Percentiles rank a stretch among this genome's conserved stretches.
Conservation (phyloP, 92 coral and sea anemone species). For the Diadumene lineata region DNA sequence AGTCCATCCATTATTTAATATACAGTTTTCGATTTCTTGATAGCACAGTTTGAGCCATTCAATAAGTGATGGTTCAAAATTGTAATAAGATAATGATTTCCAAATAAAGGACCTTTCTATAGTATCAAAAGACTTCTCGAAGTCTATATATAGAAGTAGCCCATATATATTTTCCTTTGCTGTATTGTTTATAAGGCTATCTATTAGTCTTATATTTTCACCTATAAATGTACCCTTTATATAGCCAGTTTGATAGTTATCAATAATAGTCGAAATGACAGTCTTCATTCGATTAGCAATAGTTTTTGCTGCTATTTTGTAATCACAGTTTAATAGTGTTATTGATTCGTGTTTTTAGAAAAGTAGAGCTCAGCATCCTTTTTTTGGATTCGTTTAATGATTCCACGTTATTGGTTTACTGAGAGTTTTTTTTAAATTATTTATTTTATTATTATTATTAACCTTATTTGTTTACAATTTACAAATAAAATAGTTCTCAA, state of each 20-base stretch:
- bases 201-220: slow-evolving; percentile 38
- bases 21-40: slow-evolving; percentile 30
- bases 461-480: no score
- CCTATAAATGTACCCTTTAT: slow-evolving; percentile 36
- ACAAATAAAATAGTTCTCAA: no score
- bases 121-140: slow-evolving; percentile 36
- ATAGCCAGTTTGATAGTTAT: slow-evolving; percentile 37
- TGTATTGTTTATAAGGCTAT: slow-evolving; percentile 17
- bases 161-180: slow-evolving; percentile 17
- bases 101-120: slow-evolving; percentile 35
- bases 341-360: slow-evolving; percentile 44
- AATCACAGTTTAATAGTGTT: slow-evolving; percentile 39
- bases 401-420: slow-evolving; percentile 38
- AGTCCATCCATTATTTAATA: slow-evolving; percentile 42
- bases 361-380: slow-evolving; percentile 37
- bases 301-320: slow-evolving; percentile 39
- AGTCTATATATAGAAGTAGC: slow-evolving; percentile 29
- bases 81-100: slow-evolving; percentile 13
- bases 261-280: slow-evolving; percentile 29
- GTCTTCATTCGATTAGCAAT: slow-evolving; percentile 33
- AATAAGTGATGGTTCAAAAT: slow-evolving; percentile 25
- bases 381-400: slow-evolving; percentile 37
- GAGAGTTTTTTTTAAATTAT: no score
- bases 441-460: no score
- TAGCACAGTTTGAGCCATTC: slow-evolving; percentile 28